phyloP scores from a whole-genome alignment of 2,113 vertebrate genomes.

The Triplophysa dalaica region DNA sequence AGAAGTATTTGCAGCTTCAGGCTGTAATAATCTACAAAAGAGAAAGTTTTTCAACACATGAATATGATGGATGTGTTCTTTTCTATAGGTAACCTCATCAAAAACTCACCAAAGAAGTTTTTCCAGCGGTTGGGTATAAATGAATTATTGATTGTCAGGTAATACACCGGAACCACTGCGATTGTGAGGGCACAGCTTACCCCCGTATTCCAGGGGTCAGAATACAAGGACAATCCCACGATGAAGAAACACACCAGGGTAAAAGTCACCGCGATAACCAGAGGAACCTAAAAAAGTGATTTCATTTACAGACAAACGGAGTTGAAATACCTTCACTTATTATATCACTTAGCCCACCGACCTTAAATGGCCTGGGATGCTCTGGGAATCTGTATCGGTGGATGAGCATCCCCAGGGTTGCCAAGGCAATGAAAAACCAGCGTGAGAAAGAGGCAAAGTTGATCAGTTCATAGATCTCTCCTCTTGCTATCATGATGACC shows the following conservation, averaged over 20 bases:
- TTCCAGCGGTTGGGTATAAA: slow-evolving; percentile 61
- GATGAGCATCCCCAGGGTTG: slow-evolving; percentile 81
- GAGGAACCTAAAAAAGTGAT: slow-evolving; percentile 78
- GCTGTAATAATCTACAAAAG: slow-evolving; percentile 64
- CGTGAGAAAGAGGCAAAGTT: slow-evolving; percentile 87
- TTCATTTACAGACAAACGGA: neutral
- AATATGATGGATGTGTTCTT: neutral
- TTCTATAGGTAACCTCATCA: too few species aligned
- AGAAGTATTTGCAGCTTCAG: slow-evolving; percentile 73
- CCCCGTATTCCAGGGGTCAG: slow-evolving; percentile 91
- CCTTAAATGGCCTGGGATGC: slow-evolving; percentile 82
- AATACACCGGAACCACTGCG: slow-evolving; percentile 92
- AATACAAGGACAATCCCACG: slow-evolving; percentile 91
- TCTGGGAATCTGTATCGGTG: slow-evolving; percentile 82
- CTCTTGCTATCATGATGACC: slow-evolving; percentile 74
- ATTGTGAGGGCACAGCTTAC: slow-evolving; percentile 85
- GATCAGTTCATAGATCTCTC: slow-evolving; percentile 83
- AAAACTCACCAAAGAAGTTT: slow-evolving; percentile 66
- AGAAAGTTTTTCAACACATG: neutral
- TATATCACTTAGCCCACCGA: slow-evolving; percentile 45
- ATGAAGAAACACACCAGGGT: slow-evolving; percentile 94
- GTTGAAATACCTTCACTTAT: too few species aligned
- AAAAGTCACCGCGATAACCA: slow-evolving; percentile 82
- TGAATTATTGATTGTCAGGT: slow-evolving; percentile 64
- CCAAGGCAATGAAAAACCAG: slow-evolving; percentile 86